Percentiles rank a stretch among this genome's conserved stretches.
Conservation (phyloP, 2,113 vertebrate species). For the Tursiops truncatus region DNA sequence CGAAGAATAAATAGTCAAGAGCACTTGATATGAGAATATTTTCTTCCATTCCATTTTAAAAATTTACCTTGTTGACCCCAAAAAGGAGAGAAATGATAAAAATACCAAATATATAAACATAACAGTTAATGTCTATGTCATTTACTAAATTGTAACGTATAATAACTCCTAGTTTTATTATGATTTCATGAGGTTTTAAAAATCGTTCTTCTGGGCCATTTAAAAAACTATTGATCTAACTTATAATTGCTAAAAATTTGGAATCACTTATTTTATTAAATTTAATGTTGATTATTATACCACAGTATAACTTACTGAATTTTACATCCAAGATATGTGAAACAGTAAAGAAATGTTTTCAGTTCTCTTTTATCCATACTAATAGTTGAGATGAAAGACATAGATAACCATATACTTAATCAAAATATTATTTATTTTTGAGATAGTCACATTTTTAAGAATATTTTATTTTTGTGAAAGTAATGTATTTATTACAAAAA, state of each 20-base stretch:
- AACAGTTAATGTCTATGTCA: background rate
- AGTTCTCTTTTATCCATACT: background rate
- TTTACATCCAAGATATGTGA: background rate
- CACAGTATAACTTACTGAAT: background rate
- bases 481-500: constrained; percentile 1
- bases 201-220: background rate
- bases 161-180: background rate
- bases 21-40: background rate
- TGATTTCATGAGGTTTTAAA: background rate
- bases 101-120: background rate
- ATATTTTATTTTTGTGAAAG: background rate
- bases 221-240: background rate
- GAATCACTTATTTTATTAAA: background rate
- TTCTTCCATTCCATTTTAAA: background rate
- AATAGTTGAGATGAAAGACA: constrained; percentile 11
- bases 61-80: background rate
- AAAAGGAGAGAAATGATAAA: background rate
- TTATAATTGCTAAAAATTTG: constrained; percentile 37
- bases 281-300: constrained; percentile 2
- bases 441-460: background rate
- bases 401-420: background rate
- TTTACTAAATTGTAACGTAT: background rate
- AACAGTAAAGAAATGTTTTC: constrained; percentile 13
- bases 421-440: constrained; percentile 32
- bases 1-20: constrained; percentile 18